A percentile compares a stretch with the other conserved stretches of the same genome.
Conservation (phyloP, 2,888 invertebrate species). For the Stenoptilia bipunctidactyla region DNA sequence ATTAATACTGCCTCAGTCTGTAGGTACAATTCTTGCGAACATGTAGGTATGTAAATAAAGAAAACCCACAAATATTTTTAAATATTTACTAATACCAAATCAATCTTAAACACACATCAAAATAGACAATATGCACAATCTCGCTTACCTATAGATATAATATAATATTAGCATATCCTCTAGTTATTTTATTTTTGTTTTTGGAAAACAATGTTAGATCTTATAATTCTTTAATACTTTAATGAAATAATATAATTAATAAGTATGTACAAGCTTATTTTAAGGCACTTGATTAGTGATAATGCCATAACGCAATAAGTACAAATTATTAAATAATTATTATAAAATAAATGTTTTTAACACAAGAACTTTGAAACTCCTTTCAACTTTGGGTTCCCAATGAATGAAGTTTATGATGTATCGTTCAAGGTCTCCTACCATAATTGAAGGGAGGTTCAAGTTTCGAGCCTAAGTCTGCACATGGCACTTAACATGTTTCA, state of each 20-base stretch:
- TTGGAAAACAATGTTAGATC: conserved; percentile 61
- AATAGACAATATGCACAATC: conserved; percentile 71
- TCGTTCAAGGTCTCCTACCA: too few species aligned
- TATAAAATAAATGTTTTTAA: neutral
- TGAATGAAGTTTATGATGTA: too few species aligned
- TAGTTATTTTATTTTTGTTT: conserved; percentile 50
- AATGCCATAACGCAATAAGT: conserved; percentile 56
- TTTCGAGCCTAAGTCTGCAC: neutral
- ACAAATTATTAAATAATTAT: conserved; percentile 25
- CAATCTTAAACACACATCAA: conserved; percentile 69
- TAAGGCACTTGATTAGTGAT: conserved; percentile 56
- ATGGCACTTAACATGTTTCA: neutral
- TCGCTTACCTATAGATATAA: conserved; percentile 47
- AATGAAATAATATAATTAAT: conserved; percentile 35
- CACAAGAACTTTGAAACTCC: too few species aligned
- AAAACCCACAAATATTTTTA: too few species aligned
- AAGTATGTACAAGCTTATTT: conserved; percentile 60
- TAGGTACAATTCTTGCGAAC: too few species aligned
- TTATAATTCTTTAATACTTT: conserved; percentile 56
- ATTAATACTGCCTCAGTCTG: too few species aligned
- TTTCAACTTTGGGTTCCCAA: too few species aligned
- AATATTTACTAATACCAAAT: conserved; percentile 70
- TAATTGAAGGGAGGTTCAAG: too few species aligned
- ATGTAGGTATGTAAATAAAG: too few species aligned
- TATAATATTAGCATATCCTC: conserved; percentile 29